Evolutionary conservation across 2,888 invertebrate genomes (phyloP).

Genomic region (Sepiola atlantica): DNA sequence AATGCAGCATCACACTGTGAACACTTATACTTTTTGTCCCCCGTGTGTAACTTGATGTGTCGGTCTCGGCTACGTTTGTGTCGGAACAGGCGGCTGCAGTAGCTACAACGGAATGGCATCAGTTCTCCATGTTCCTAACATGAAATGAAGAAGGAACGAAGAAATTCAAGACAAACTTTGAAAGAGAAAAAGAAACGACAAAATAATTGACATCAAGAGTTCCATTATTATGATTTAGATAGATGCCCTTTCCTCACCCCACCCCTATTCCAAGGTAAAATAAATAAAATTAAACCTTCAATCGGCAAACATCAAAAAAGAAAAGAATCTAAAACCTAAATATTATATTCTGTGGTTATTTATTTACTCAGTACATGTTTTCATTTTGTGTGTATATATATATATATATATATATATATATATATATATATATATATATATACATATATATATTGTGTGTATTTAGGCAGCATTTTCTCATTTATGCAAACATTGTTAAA

Average conservation of each 20-base stretch:
- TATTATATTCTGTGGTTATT: too few species aligned
- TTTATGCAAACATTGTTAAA: too few species aligned
- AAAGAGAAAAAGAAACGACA: background rate
- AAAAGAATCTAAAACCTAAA: too few species aligned
- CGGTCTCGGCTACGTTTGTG: conserved; percentile 95
- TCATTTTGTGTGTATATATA: background rate
- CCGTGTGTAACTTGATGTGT: conserved; percentile 93
- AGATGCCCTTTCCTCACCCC: too few species aligned
- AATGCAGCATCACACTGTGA: conserved; percentile 93
- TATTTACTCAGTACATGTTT: too few species aligned
- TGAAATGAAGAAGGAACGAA: background rate
- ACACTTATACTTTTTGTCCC: conserved; percentile 90
- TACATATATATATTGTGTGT: background rate
- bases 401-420: background rate
- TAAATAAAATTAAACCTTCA: too few species aligned
- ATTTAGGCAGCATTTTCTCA: too few species aligned
- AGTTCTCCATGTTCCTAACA: conserved; percentile 89
- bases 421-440: conserved; percentile 22
- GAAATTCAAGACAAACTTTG: background rate
- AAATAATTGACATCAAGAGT: background rate
- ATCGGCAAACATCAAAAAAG: too few species aligned
- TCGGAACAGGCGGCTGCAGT: conserved; percentile 93
- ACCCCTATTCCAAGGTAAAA: too few species aligned
- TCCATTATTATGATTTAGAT: too few species aligned
- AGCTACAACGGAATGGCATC: conserved; percentile 93